phyloP scores from a whole-genome alignment of 2,888 invertebrate species.

The Sisyra nigra region DNA sequence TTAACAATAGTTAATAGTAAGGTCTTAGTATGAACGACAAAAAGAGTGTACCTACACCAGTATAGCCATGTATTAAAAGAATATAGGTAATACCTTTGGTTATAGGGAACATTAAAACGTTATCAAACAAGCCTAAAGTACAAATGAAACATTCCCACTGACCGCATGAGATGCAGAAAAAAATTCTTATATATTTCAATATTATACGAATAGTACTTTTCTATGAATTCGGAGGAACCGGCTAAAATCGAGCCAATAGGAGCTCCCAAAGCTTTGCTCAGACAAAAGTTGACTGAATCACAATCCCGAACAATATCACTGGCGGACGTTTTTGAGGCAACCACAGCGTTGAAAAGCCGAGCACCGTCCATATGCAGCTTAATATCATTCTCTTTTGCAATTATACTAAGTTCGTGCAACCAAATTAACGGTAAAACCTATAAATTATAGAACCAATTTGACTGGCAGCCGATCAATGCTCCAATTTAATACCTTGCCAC shows the following conservation, averaged over 20 bases:
- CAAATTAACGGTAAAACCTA: slow-evolving; percentile 63
- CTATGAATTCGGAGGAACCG: slow-evolving; percentile 57
- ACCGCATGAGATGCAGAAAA: too few species aligned
- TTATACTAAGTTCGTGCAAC: slow-evolving; percentile 47
- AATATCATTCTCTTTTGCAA: slow-evolving; percentile 47
- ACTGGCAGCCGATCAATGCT: neutral
- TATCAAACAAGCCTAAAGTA: too few species aligned
- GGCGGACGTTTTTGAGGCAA: slow-evolving; percentile 43
- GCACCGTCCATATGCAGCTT: slow-evolving; percentile 90
- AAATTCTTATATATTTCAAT: neutral
- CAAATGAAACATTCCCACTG: too few species aligned
- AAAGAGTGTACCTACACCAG: too few species aligned
- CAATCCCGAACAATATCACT: slow-evolving; percentile 50
- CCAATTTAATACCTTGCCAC: slow-evolving; percentile 46
- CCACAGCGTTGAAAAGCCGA: slow-evolving; percentile 75
- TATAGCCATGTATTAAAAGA: too few species aligned
- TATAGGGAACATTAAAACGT: too few species aligned
- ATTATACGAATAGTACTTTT: slow-evolving; percentile 27
- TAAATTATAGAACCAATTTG: slow-evolving; percentile 7
- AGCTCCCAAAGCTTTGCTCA: slow-evolving; percentile 83
- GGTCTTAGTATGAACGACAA: too few species aligned
- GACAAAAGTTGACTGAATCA: slow-evolving; percentile 70
- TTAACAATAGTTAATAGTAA: too few species aligned
- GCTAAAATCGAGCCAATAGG: slow-evolving; percentile 78
- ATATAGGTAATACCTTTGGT: too few species aligned